These are phyloP conservation scores for Aphelocoma californica DNA, from an alignment of 2,797 vertebrate species.

Conservation along the genomic window DNA sequence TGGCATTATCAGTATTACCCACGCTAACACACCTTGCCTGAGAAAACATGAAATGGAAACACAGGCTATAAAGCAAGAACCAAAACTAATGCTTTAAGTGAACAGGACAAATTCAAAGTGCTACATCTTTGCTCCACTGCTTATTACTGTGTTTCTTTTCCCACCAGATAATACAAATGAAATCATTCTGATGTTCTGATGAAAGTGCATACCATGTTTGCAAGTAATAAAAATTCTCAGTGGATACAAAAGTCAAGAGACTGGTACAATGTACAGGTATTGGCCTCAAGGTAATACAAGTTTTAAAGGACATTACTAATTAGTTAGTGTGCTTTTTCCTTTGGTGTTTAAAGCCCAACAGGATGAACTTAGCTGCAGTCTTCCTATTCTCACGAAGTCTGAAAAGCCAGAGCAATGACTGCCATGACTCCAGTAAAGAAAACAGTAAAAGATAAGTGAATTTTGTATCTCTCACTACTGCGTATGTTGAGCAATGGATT, in stretches of 20 bases:
- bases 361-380: neutral
- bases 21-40: neutral
- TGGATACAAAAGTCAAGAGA: neutral
- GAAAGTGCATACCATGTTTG: neutral
- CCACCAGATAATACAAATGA: neutral
- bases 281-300: neutral
- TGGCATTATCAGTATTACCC: neutral
- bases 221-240: neutral
- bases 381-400: neutral
- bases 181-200: neutral
- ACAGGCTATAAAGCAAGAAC: neutral
- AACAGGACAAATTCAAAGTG: neutral
- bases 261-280: neutral
- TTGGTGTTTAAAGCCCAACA: neutral
- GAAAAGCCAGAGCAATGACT: neutral
- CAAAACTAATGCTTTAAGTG: neutral
- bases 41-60: neutral
- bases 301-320: neutral
- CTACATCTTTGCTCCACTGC: neutral
- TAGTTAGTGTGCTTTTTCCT: neutral
- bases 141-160: neutral
- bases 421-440: neutral
- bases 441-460: neutral
- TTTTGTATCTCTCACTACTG: constrained; percentile 11
- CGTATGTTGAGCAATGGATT: constrained; percentile 47